Evolutionary conservation across 2,797 vertebrate genomes (phyloP), one percentile per base, ranked within the genome.

Genomic region (Pseudochaenichthys georgianus): DNA sequence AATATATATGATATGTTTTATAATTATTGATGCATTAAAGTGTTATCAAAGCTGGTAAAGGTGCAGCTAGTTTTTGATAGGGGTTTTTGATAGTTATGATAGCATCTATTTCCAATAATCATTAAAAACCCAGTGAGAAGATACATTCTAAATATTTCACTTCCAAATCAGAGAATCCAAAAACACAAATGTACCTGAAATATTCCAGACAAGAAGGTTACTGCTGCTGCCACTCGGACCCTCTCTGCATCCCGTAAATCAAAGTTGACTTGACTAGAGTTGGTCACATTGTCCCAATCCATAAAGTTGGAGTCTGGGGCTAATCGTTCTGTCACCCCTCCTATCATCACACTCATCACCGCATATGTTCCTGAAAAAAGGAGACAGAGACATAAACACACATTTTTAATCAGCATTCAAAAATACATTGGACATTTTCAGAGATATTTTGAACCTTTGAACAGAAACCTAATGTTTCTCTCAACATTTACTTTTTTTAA

Each of bases 301-400:
- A 90, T 6, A 70, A 96, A 97, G 23, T 93, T 2, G 0, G 95
- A 92, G 0, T 96, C 95, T 1, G 96, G 96, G 42, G 93, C 88
- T 73, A 98, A 13, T 16, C 97, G 95, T 2, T 98, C 97, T 0
- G 94, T 96, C 85, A 98, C 89, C 2, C 96, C 96, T 38, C 98
- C 98, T 0, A 99, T 95, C 98, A 99, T 99, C 81, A 99, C 96
- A 0, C 98, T 99, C 91, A 99, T 95, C 73, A 99, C 93, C 0
- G 98, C 98, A 13, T 97, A 99, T 2, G 97, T 97, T 45, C 98
- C 98, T 99, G 84, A 28, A 47, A 34, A 64, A 47, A 19, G 0
- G 64, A 64, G 3, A 62, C 4, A 67, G 19, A 53, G 43, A 48
- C 10, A 71, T 19, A 41, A 47, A 57, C 13, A 68, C 7, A 19